Evolutionary conservation across 2,888 invertebrate genomes (phyloP), one percentile per base, ranked within the genome.

Genomic region (Hyppa rectilinea): DNA sequence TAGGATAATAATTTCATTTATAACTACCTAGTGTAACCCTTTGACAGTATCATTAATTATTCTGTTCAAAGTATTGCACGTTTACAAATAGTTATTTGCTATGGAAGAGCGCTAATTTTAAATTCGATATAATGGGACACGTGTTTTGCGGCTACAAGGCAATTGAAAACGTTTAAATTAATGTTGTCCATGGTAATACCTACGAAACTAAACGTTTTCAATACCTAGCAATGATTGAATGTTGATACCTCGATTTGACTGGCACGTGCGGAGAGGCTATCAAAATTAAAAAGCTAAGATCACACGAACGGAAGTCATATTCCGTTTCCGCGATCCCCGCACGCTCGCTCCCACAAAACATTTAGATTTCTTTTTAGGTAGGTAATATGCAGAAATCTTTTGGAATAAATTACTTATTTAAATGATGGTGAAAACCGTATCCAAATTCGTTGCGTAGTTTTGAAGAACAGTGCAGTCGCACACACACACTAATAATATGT

Each of bases 1-100:
- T 34, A 47, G 65, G 73, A 61, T 45, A n/a, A 12, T 72, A 65
- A 76, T 52, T 73, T 6, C 47, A 58, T 65, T 78, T 38, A n/a
- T 9, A 61, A 56, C 29, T 9, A 61, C 50, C 29, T 65, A 71
- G 23, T 38, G 14, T n/a, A 38, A 43, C 49, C 55, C n/a, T 36
- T 23, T 56, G 45, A 47, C 47, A 26, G 26, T 31, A 20, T 10
- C 20, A 78, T n/a, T 17, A 38, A 38, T 71, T 47, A 45, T 12
- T 47, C 3, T 34, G 36, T 26, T 1, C 29, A 59, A 10, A 34
- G 14, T 34, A 34, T 34, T 34, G 53, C 4, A 34, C 34, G n/a
- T 23, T 55, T 4, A 23, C 23, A 23, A 31, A 55, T 36, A 23
- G 36, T 17, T 23, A 10, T 17, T 23, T 23, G 17, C 3, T 23